A percentile compares a stretch with the other conserved stretches of the same genome.
These are phyloP conservation scores for Triplophysa dalaica DNA, from an alignment of 2,113 vertebrate species.

Conservation along the genomic window DNA sequence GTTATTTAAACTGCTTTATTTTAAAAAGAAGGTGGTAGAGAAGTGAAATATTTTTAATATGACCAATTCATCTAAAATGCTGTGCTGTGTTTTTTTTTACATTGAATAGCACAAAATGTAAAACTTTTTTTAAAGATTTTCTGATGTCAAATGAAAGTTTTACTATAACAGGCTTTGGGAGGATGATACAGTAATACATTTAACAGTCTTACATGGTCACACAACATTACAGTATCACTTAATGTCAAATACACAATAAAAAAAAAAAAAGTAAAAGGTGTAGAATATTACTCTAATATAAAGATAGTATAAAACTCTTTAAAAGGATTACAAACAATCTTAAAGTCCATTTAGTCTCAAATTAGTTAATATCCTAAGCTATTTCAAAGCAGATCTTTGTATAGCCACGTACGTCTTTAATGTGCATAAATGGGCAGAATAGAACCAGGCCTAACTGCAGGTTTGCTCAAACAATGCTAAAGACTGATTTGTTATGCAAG, in stretches of 20 bases:
- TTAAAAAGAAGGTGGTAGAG: conserved; percentile 63
- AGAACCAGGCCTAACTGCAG: too few relatives aligned
- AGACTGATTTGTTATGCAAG: too few relatives aligned
- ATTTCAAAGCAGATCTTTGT: too few relatives aligned
- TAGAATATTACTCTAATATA: too few relatives aligned
- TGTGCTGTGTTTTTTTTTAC: conserved; percentile 70
- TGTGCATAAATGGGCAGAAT: too few relatives aligned
- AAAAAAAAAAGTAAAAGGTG: background rate
- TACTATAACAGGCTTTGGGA: conserved; percentile 32
- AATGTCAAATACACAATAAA: background rate
- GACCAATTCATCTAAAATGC: conserved; percentile 54
- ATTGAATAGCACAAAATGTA: conserved; percentile 73
- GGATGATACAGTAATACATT: conserved; percentile 33
- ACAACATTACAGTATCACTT: background rate
- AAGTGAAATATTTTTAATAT: conserved; percentile 77
- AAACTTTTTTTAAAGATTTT: conserved; percentile 66
- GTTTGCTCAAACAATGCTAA: too few relatives aligned
- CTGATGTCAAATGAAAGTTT: conserved; percentile 66
- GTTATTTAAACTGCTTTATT: conserved; percentile 83
- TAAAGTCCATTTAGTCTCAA: too few relatives aligned
- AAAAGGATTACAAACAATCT: too few relatives aligned
- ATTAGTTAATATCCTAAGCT: too few relatives aligned
- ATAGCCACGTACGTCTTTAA: too few relatives aligned
- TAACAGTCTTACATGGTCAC: conserved; percentile 19
- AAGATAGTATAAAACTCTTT: too few relatives aligned